These are phyloP conservation scores for Pagrus major DNA, from an alignment of 2,113 vertebrate genomes.

Conservation along the genomic window DNA sequence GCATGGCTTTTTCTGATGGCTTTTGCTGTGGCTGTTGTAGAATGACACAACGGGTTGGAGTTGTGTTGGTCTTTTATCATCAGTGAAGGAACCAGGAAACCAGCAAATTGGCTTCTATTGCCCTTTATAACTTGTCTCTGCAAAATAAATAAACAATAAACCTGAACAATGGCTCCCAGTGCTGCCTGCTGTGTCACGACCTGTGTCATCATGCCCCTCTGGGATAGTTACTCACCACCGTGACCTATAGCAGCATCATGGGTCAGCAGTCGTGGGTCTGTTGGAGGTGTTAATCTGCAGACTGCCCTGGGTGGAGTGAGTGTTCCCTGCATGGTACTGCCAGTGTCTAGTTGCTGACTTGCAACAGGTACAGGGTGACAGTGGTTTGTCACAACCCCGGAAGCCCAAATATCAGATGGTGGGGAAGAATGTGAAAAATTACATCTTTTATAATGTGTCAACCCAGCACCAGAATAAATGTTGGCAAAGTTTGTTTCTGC, in stretches of 20 bases:
- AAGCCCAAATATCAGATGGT: not conserved
- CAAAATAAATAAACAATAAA: not conserved
- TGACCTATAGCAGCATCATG: not conserved
- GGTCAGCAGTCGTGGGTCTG: not conserved
- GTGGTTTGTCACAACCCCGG: not conserved
- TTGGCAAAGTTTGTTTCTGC: too few relatives aligned
- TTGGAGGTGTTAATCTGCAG: not conserved
- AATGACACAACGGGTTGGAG: conserved; percentile 17
- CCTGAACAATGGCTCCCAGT: conserved; percentile 3
- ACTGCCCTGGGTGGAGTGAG: not conserved
- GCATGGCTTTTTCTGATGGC: conserved; percentile 13
- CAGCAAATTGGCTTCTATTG: conserved; percentile 41
- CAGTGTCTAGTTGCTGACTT: not conserved
- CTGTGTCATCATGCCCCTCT: not conserved
- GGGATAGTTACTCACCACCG: conserved; percentile 9
- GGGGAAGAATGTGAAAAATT: not conserved
- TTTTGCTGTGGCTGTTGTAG: conserved; percentile 6
- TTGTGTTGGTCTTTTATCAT: conserved; percentile 40
- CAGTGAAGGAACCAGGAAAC: conserved; percentile 13
- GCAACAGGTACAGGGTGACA: not conserved
- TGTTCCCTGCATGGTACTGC: not conserved
- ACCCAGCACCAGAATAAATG: too few relatives aligned
- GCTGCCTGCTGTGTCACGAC: not conserved
- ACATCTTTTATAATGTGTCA: not conserved
- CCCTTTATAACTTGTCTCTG: not conserved